Percentiles rank a stretch among this genome's conserved stretches.
Evolutionary conservation across 1,140 invertebrate species (phyloP).

Genomic region (Cheumatopsyche charites): DNA sequence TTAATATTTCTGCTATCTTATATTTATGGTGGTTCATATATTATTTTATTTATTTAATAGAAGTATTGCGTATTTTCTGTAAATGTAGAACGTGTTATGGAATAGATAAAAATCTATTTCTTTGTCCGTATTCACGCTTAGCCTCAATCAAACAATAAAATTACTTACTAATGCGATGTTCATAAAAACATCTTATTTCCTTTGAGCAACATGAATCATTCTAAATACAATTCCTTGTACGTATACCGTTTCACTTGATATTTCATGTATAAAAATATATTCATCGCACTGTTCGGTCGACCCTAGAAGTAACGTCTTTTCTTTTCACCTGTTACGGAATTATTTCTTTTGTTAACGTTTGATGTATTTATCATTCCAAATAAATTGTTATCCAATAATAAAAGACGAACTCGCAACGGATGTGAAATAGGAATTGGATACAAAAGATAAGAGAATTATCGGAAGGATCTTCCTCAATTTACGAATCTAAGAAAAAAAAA

Average conservation of each 20-base stretch:
- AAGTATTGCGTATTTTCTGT: not conserved
- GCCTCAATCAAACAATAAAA: too few species aligned
- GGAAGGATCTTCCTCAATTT: not conserved
- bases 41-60: too few species aligned
- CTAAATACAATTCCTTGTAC: not conserved
- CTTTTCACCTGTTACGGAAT: constrained; percentile 31
- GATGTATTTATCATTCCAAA: constrained; percentile 39
- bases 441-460: not conserved
- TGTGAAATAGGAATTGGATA: constrained; percentile 7
- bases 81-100: constrained; percentile 1
- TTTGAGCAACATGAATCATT: not conserved
- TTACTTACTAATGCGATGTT: too few species aligned
- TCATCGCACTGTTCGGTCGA: not conserved
- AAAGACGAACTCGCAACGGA: constrained; percentile 1
- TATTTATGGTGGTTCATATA: not conserved
- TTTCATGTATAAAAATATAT: not conserved
- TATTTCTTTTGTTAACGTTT: constrained; percentile 29
- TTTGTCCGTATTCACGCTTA: too few species aligned
- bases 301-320: constrained; percentile 26
- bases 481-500: too few species aligned
- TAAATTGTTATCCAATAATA: constrained; percentile 38
- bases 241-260: not conserved
- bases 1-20: too few species aligned
- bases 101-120: not conserved
- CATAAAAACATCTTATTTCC: too few species aligned